These are phyloP conservation scores for Chrysoperla carnea DNA, from an alignment of 1,140 invertebrate genomes.

Conservation along the genomic window DNA sequence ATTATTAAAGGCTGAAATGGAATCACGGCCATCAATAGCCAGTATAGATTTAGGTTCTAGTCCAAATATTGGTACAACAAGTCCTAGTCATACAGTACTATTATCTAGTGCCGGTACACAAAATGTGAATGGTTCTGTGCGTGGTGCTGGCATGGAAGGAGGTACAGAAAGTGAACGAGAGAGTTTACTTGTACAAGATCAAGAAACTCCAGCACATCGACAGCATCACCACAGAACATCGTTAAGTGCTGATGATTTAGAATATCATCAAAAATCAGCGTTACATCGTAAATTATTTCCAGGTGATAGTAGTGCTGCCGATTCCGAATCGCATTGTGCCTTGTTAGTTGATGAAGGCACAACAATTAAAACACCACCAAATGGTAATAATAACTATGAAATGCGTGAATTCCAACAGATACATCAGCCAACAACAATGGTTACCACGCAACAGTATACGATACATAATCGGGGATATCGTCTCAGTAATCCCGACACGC, in stretches of 20 bases:
- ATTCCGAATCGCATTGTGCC: conserved; percentile 44
- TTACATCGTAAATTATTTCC: background rate
- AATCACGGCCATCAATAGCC: conserved; percentile 15
- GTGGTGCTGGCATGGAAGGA: conserved; percentile 24
- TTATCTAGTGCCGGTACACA: conserved; percentile 6
- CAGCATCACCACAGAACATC: background rate
- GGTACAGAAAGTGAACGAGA: conserved; percentile 31
- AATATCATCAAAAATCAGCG: conserved; percentile 1
- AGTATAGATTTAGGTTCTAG: conserved; percentile 1
- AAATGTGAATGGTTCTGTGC: conserved; percentile 17
- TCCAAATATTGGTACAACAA: background rate
- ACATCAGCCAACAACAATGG: background rate
- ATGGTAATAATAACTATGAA: conserved; percentile 62
- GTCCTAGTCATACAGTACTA: background rate
- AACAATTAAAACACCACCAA: conserved; percentile 20
- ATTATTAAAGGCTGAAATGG: conserved; percentile 34
- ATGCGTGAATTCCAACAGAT: conserved; percentile 35
- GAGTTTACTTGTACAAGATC: conserved; percentile 27
- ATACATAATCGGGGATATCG: background rate
- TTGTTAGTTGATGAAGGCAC: conserved; percentile 30
- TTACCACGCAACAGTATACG: no score
- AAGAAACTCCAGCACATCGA: background rate
- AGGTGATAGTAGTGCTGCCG: conserved; percentile 13
- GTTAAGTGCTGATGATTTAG: background rate
- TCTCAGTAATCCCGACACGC: conserved; percentile 2